These are phyloP conservation scores for Brenthis hecate DNA, from an alignment of 2,888 invertebrate genomes.

Conservation along the genomic window DNA sequence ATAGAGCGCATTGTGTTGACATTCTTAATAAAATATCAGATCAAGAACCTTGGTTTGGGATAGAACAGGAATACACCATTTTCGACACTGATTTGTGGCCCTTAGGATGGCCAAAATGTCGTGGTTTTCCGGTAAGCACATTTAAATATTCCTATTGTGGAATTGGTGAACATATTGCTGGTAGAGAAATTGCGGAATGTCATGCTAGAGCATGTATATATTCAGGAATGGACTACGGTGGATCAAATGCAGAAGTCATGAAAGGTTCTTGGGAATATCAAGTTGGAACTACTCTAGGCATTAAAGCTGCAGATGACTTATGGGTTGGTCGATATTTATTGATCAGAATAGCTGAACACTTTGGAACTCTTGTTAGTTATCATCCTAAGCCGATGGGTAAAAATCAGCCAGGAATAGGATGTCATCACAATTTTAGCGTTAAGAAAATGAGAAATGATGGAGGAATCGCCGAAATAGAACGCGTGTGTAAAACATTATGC, in stretches of 20 bases:
- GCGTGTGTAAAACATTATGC: slow-evolving; percentile 89
- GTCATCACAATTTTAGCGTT: slow-evolving; percentile 95
- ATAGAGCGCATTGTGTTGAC: slow-evolving; percentile 86
- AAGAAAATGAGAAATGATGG: slow-evolving; percentile 90
- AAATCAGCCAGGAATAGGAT: slow-evolving; percentile 93
- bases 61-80: slow-evolving; percentile 95
- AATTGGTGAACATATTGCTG: slow-evolving; percentile 95
- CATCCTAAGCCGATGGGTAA: slow-evolving; percentile 90
- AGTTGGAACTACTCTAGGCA: slow-evolving; percentile 94
- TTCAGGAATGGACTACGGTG: slow-evolving; percentile 94
- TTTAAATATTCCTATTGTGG: slow-evolving; percentile 95
- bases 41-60: slow-evolving; percentile 93
- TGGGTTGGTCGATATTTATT: slow-evolving; percentile 93
- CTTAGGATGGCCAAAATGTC: slow-evolving; percentile 95
- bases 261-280: slow-evolving; percentile 96
- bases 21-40: slow-evolving; percentile 77
- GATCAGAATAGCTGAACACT: slow-evolving; percentile 92
- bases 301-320: slow-evolving; percentile 91
- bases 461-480: slow-evolving; percentile 89
- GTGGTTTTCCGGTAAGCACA: slow-evolving; percentile 91
- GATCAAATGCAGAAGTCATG: slow-evolving; percentile 99
- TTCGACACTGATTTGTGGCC: slow-evolving; percentile 92
- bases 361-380: slow-evolving; percentile 86
- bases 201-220: slow-evolving; percentile 93
- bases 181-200: slow-evolving; percentile 96